Evolutionary conservation across 2,113 vertebrate species (phyloP), one percentile per base, ranked within the genome.

Genomic region (Anhinga anhinga): DNA sequence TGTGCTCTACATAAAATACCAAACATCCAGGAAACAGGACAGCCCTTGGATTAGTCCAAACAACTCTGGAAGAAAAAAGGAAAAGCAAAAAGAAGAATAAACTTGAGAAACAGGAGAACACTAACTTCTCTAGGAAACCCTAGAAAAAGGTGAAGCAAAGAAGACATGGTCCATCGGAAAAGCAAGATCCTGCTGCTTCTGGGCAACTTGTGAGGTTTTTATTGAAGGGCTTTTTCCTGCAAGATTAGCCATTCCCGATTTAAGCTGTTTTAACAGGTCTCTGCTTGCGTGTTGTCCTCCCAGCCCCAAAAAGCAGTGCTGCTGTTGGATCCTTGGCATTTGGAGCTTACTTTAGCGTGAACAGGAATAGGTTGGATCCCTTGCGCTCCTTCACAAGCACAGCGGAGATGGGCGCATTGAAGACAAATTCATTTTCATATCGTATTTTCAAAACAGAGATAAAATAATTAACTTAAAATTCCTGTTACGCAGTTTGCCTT

Each of bases 321-420:
- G 66, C 66, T 34, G 17, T 13, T 5, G 11, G 25, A 44, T 17
- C 25, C 38, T 16, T 15, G 2, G 6, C 36, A 5, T 6, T 23
- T 32, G 63, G 14, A 32, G 27, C 29, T 14, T 7, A 13, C 40
- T 14, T 10, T 1, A 36, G 21, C 0, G 11, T 1, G 34, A 55
- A 70, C 69, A 20, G 63, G 25, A 23, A 13, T 4, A 15, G 30
- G 47, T 44, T 4, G 5, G 23, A 20, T 16, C 9, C 56, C 36
- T 29, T 3, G 2, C 1, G 15, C 56, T 29, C 45, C 42, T 27
- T 25, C 18, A 6, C 47, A 2, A 25, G 45, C 8, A 1, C 13
- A 6, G 34, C 5, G 1, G 25, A 11, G 44, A 42, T 10, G 29
- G 53, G 27, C 2, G 6, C 3, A 2, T 50, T 18, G 7, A 25